Percentiles rank a stretch among this genome's conserved stretches.
Evolutionary conservation across 2,888 invertebrate species (phyloP).

Genomic region (Synergus itoensis): DNA sequence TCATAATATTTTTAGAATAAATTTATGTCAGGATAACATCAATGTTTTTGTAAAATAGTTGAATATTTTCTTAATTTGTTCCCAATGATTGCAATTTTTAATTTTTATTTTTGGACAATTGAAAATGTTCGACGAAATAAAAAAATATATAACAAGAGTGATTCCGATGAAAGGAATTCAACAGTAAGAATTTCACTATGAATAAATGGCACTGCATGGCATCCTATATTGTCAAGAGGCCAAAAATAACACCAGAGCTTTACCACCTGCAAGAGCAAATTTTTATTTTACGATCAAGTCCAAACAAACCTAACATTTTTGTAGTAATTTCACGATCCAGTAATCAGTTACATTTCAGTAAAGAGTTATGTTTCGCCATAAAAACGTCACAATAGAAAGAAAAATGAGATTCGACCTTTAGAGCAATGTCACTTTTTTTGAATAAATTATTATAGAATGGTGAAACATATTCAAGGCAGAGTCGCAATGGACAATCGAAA

Average conservation of each 20-base stretch:
- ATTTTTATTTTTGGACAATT: background rate
- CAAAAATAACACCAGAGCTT: conserved; percentile 24
- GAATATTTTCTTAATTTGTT: background rate
- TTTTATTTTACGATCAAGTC: background rate
- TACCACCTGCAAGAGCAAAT: conserved; percentile 21
- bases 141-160: background rate
- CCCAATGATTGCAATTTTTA: background rate
- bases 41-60: background rate
- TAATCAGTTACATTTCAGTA: background rate
- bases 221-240: conserved; percentile 11
- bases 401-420: conserved; percentile 6
- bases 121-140: background rate
- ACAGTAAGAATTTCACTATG: conserved; percentile 14
- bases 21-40: background rate
- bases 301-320: background rate
- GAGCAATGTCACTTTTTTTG: conserved; percentile 1
- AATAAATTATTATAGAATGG: background rate
- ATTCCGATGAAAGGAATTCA: background rate
- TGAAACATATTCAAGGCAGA: background rate
- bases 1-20: background rate
- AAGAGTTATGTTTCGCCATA: background rate
- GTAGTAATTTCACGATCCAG: background rate
- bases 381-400: background rate
- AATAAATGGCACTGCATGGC: background rate
- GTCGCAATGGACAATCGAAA: background rate